phyloP scores from a whole-genome alignment of 2,113 vertebrate species.

The Gadus chalcogrammus region DNA sequence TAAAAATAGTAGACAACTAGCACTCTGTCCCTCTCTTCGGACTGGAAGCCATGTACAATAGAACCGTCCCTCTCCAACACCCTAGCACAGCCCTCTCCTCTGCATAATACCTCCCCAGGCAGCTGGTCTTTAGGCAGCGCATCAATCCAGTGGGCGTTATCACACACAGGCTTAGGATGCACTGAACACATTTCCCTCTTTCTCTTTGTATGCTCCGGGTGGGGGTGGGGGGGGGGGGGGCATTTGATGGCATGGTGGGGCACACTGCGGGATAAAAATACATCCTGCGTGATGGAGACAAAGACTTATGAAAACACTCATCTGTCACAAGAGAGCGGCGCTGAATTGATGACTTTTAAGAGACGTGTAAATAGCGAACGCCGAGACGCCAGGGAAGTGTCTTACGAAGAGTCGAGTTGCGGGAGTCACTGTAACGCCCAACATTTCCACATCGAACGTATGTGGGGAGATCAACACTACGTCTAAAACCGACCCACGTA shows the following conservation, averaged over 20 bases:
- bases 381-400: too few relatives aligned
- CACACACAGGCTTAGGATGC: conserved; percentile 44
- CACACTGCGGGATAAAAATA: neutral
- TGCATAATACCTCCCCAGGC: conserved; percentile 62
- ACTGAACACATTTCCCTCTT: conserved; percentile 42
- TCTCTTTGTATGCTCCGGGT: conserved; percentile 28
- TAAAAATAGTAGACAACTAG: too few relatives aligned
- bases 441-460: too few relatives aligned
- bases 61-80: conserved; percentile 42
- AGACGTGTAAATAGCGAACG: neutral
- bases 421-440: too few relatives aligned
- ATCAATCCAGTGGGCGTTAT: conserved; percentile 62
- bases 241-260: conserved; percentile 22
- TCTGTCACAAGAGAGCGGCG: neutral
- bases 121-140: conserved; percentile 62
- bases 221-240: conserved; percentile 18
- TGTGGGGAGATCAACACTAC: too few relatives aligned
- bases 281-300: neutral
- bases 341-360: neutral
- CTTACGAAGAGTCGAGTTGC: too few relatives aligned
- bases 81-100: conserved; percentile 44
- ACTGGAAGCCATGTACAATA: conserved; percentile 53
- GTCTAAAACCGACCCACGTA: too few relatives aligned
- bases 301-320: conserved; percentile 8
- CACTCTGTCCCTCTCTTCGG: neutral